Evolutionary conservation across 1,140 invertebrate genomes (phyloP).

Genomic region (Thrips palmi): DNA sequence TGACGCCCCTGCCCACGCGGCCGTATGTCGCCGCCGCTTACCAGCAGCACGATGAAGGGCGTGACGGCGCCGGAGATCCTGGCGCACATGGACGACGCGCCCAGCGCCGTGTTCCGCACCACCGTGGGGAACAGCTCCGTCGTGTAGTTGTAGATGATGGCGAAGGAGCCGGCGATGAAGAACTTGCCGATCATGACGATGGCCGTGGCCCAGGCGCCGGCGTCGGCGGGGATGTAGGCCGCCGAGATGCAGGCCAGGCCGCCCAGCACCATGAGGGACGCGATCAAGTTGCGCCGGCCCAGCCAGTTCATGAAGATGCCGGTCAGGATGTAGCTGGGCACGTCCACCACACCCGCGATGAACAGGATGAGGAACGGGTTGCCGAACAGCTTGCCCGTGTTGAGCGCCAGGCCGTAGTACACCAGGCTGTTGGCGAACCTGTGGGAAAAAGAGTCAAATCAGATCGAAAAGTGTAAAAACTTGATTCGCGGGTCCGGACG

Average conservation of each 20-base stretch:
- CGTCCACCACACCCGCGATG: constrained; percentile 59
- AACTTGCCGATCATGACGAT: constrained; percentile 60
- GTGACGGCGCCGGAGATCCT: constrained; percentile 64
- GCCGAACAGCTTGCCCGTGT: constrained; percentile 54
- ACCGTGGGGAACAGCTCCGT: constrained; percentile 76
- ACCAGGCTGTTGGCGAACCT: constrained; percentile 70
- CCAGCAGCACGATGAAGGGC: constrained; percentile 53
- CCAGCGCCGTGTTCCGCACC: constrained; percentile 65
- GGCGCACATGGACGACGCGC: constrained; percentile 65
- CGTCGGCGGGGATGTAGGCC: constrained; percentile 39
- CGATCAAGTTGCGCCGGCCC: constrained; percentile 48
- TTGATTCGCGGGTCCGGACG: constrained; percentile 10
- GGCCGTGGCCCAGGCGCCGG: too few relatives aligned
- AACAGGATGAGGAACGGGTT: constrained; percentile 70
- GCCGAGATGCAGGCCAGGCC: constrained; percentile 49
- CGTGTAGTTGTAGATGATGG: constrained; percentile 71
- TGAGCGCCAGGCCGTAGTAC: constrained; percentile 71
- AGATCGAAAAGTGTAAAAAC: constrained; percentile 18
- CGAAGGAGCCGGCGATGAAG: constrained; percentile 65
- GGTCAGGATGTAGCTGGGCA: constrained; percentile 58
- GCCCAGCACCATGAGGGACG: constrained; percentile 51
- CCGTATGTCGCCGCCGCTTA: too few relatives aligned
- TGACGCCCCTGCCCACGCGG: too few relatives aligned
- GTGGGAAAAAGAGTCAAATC: too few relatives aligned
- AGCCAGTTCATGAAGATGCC: constrained; percentile 50